Base-by-base conservation (phyloP, 2,797 vertebrate species). In the Phrynocephalus guinanensis region DNA sequence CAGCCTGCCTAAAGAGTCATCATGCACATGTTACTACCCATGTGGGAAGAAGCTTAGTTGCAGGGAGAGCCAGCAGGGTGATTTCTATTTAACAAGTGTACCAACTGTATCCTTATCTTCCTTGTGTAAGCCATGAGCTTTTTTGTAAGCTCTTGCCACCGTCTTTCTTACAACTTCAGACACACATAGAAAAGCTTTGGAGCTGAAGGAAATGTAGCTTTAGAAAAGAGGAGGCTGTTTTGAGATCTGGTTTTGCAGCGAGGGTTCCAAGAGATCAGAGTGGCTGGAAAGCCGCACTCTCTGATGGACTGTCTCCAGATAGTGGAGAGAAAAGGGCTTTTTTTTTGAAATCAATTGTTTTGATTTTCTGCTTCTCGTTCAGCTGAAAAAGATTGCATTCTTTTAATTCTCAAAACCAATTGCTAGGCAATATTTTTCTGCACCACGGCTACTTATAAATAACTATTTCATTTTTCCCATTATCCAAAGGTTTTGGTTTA, bases 331-430 rank as follows among this genome's bases (percentile, higher is more conserved):
- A 90, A 63, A 33, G 33, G 87, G 11, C 5, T 93, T 91, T 76
- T 91, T 52, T 90, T 91, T 88, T 82, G 77, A 92, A 94, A 93
- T 88, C 84, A 91, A 85, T 87, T n/a, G 86, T 84, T 92, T 52
- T 15, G 81, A 92, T 93, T 95, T 93, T 94, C 77, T 92, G 5
- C 22, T 86, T 91, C 81, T 88, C 33, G 44, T 92, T 90, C 87
- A 85, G 89, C 83, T 81, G 85, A 33, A 76, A 87, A 93, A 92
- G 22, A 88, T 75, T 4, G 80, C 1, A 83, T 79, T 89, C 0
- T 92, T 93, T 87, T 83, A 90, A 92, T 91, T 93, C 81, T 87
- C 5, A 83, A 91, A 93, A 86, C 1, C 50, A 80, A 85, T 90
- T 92, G 83, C 38, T 77, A 92, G 85, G 80, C 52, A 56, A 86